Evolutionary conservation across 2,888 invertebrate species (phyloP).

Genomic region (Synanthedon tipuliformis): DNA sequence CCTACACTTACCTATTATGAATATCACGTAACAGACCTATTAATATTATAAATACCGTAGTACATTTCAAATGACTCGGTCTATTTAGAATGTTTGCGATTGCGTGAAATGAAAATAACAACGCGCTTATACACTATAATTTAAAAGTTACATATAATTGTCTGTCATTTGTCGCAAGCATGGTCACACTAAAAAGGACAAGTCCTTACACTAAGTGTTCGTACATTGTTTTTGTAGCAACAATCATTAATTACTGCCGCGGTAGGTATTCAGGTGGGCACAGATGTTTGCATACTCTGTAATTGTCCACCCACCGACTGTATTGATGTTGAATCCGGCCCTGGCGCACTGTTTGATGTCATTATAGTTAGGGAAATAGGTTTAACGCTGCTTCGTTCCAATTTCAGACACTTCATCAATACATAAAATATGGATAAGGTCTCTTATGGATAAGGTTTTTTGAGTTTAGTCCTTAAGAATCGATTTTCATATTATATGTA

Average conservation of each 20-base stretch:
- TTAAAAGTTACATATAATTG: no score
- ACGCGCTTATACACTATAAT: no score
- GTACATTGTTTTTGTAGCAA: slow-evolving; percentile 56
- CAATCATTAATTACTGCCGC: slow-evolving; percentile 43
- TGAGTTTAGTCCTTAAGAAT: no score
- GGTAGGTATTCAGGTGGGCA: slow-evolving; percentile 45
- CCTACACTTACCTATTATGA: no score
- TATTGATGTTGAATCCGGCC: slow-evolving; percentile 36
- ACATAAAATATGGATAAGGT: no score
- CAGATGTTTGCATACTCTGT: slow-evolving; percentile 50
- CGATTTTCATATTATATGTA: no score
- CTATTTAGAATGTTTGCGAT: no score
- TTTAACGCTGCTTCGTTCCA: neutral
- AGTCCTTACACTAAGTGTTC: slow-evolving; percentile 37
- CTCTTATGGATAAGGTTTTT: no score
- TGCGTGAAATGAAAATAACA: no score
- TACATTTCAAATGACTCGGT: no score
- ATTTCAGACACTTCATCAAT: slow-evolving; percentile 2
- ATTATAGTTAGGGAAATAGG: neutral
- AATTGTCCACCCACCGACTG: slow-evolving; percentile 54
- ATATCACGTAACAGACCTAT: no score
- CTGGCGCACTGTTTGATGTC: slow-evolving; percentile 17
- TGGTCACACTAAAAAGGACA: slow-evolving; percentile 37
- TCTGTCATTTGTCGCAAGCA: slow-evolving; percentile 1
- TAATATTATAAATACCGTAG: no score